Conservation (phyloP, 1,140 invertebrate genomes). For the Cydia strobilella region DNA sequence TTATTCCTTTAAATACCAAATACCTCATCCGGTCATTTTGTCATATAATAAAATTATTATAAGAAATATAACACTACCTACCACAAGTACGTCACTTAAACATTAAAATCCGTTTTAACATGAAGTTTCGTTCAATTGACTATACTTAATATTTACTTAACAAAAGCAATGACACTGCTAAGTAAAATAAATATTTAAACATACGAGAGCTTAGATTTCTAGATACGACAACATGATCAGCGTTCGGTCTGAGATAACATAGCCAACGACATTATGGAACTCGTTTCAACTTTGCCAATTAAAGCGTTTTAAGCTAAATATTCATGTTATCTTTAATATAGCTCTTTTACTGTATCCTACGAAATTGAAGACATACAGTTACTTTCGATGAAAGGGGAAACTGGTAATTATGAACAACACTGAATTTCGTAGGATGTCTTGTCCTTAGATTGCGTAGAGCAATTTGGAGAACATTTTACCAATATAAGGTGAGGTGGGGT, state of each 20-base stretch:
- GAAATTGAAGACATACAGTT: not conserved
- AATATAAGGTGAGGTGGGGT: too few relatives aligned
- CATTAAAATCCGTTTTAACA: not conserved
- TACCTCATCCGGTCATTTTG: too few relatives aligned
- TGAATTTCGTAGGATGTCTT: too few relatives aligned
- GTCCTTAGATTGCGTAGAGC: too few relatives aligned
- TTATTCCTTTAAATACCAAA: too few relatives aligned
- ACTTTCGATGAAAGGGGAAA: not conserved
- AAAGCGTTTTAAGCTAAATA: constrained; percentile 9
- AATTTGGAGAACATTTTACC: too few relatives aligned
- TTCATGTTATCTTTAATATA: not conserved
- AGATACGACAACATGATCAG: constrained; percentile 5
- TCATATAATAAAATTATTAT: not conserved
- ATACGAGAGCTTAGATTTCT: not conserved
- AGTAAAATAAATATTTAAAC: constrained; percentile 38
- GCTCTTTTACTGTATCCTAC: not conserved
- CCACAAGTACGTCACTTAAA: not conserved
- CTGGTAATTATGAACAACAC: too few relatives aligned
- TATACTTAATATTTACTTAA: constrained; percentile 11
- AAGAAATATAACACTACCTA: not conserved
- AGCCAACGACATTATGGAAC: constrained; percentile 3
- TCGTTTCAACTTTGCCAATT: constrained; percentile 13
- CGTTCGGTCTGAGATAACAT: not conserved
- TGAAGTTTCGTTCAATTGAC: not conserved
- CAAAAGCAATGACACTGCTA: constrained; percentile 33